Base-by-base conservation (phyloP, 2,888 invertebrate species). In the Dynastes grantii region DNA sequence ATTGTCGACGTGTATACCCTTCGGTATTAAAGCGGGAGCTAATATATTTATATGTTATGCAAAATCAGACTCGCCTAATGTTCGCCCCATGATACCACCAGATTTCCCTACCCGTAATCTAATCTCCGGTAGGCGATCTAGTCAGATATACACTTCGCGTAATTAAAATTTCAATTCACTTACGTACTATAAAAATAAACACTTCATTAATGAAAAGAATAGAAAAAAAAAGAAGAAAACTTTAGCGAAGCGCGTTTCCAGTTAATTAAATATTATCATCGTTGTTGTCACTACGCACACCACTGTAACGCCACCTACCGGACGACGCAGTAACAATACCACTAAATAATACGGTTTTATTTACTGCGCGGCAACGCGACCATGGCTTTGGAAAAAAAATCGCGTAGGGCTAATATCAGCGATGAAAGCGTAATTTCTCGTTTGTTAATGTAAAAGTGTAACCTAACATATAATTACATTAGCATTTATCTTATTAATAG, bases 401-500 rank as follows among this genome's bases (percentile, higher is more conserved):
- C 73, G 73, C 73, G 55, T 22, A 45, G 13, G 53, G 58, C 22
- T 55, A 58, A 55, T 73, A 73, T 58, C 73, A 58, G 73, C 73
- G 73, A 73, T 73, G 73, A 73, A 73, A 73, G 73, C 73, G 37
- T 73, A 73, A 73, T 73, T 73, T 73, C 73, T 73, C 73, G 73
- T 73, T 58, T 58, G 73, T 73, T 73, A 73, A 73, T 73, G 73
- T 73, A 61, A 61, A 73, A 73, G 73, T 73, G 73, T 73, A 73
- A 73, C 73, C 73, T 73, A 73, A 73, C 73, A 73, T 73, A 73
- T 73, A 73, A 73, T 73, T 73, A 73, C 73, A 73, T 73, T 73
- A 73, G 73, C 73, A 73, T 73, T 73, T 73, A 73, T 73, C 73
- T 73, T 73, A 73, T 73, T 73, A 73, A 73, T 73, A 73, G 73